Percentiles rank a stretch among this genome's conserved stretches.
Conservation (phyloP, 2,888 invertebrate genomes). For the Acronicta aceris region DNA sequence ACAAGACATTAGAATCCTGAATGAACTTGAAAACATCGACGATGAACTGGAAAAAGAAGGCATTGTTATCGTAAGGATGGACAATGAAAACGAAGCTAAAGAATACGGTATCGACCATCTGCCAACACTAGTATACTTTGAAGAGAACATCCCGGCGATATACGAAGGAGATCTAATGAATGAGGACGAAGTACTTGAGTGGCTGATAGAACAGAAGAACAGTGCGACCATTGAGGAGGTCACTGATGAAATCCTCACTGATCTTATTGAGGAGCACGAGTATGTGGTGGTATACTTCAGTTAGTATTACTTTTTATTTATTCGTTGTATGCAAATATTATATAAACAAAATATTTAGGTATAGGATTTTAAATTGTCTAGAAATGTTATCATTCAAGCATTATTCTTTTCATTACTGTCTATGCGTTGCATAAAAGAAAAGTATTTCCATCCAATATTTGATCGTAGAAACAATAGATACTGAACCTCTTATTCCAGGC, state of each 20-base stretch:
- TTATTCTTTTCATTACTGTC: too few species aligned
- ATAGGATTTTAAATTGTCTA: too few species aligned
- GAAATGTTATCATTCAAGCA: too few species aligned
- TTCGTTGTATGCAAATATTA: too few species aligned
- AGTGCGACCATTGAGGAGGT: constrained; percentile 98
- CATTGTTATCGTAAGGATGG: constrained; percentile 96
- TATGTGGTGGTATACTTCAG: constrained; percentile 98
- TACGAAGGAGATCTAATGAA: constrained; percentile 97
- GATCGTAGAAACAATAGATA: too few species aligned
- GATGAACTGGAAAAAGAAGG: constrained; percentile 97
- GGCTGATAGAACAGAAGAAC: constrained; percentile 96
- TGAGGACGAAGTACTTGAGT: constrained; percentile 96
- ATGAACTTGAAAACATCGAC: constrained; percentile 97
- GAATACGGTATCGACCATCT: constrained; percentile 97
- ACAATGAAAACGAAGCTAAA: constrained; percentile 96
- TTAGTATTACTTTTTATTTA: constrained; percentile 79
- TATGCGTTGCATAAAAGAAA: too few species aligned
- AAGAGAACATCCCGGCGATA: constrained; percentile 96
- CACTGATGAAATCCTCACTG: constrained; percentile 96
- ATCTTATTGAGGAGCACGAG: constrained; percentile 96
- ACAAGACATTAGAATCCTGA: constrained; percentile 95
- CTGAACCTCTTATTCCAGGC: constrained; percentile 88
- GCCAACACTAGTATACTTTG: constrained; percentile 96
- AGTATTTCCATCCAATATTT: too few species aligned
- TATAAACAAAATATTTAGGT: too few species aligned